phyloP scores from a whole-genome alignment of 1,140 invertebrate genomes.

The Drosophila parabipectinata region DNA sequence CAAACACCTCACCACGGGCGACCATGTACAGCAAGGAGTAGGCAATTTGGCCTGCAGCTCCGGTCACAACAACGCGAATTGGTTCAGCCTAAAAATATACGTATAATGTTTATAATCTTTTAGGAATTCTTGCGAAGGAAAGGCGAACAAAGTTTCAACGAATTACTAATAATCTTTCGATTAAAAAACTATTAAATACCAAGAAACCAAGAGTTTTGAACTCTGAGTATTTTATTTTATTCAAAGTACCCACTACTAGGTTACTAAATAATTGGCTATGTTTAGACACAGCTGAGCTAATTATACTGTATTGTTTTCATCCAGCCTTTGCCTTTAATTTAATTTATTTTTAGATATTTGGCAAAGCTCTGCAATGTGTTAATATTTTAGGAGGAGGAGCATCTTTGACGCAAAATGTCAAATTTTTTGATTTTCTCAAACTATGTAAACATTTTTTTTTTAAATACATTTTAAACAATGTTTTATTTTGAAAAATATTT shows the following conservation, averaged over 20 bases:
- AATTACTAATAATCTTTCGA: too few relatives aligned
- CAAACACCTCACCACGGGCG: conserved; percentile 98
- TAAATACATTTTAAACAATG: too few relatives aligned
- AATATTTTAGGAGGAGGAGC: neutral
- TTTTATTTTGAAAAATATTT: too few relatives aligned
- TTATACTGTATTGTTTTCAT: conserved; percentile 22
- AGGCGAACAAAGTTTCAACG: too few relatives aligned
- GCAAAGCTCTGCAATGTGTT: neutral
- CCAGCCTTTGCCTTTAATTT: conserved; percentile 10
- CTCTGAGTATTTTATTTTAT: too few relatives aligned
- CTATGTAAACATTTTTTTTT: too few relatives aligned
- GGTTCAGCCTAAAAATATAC: conserved; percentile 85
- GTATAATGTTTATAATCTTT: too few relatives aligned
- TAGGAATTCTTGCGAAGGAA: too few relatives aligned
- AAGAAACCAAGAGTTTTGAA: too few relatives aligned
- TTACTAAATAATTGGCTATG: neutral
- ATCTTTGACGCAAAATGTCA: neutral
- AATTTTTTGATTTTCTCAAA: too few relatives aligned
- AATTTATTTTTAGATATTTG: conserved; percentile 24
- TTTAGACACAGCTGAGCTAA: conserved; percentile 27
- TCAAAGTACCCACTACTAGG: too few relatives aligned
- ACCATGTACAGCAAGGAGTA: conserved; percentile 98
- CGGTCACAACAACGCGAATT: conserved; percentile 97
- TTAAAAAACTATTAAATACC: too few relatives aligned
- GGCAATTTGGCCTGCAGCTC: conserved; percentile 99